Percentiles rank a stretch among this genome's conserved stretches.
Evolutionary conservation across 2,797 vertebrate genomes (phyloP).

Genomic region (Coregonus ussuriensis): DNA sequence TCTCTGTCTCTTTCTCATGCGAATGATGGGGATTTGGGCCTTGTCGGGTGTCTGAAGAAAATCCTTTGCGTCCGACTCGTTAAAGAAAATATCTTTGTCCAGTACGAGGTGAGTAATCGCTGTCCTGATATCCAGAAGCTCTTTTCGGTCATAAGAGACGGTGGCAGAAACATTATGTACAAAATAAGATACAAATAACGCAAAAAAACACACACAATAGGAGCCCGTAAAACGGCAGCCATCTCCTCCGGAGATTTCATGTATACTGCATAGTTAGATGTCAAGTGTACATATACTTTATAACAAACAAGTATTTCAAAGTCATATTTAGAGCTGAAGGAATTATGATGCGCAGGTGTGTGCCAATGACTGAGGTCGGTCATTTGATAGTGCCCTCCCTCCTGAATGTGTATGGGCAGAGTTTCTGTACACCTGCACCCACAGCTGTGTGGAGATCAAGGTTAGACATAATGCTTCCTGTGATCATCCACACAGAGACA

Average conservation of each 20-base stretch:
- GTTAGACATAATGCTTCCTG: slow-evolving; percentile 7
- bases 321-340: slow-evolving; percentile 1
- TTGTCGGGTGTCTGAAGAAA: too few relatives aligned
- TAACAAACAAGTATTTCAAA: background rate
- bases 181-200: too few relatives aligned
- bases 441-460: slow-evolving; percentile 1
- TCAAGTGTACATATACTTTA: background rate
- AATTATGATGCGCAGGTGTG: background rate
- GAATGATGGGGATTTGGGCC: too few relatives aligned
- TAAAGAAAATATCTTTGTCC: too few relatives aligned
- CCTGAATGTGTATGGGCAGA: background rate
- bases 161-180: too few relatives aligned
- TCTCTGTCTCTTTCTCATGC: too few relatives aligned
- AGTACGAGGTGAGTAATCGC: too few relatives aligned
- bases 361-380: slow-evolving; percentile 2
- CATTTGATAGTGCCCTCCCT: slow-evolving; percentile 6
- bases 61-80: too few relatives aligned
- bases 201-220: too few relatives aligned
- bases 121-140: too few relatives aligned
- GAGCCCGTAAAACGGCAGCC: too few relatives aligned
- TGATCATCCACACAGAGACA: slow-evolving; percentile 3
- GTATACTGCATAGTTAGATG: background rate
- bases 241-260: background rate
- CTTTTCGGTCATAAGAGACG: too few relatives aligned
- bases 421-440: background rate